Percentiles rank a stretch among this genome's conserved stretches.
phyloP scores from a whole-genome alignment of 2,113 vertebrate species.

The Butastur rufipennis region DNA sequence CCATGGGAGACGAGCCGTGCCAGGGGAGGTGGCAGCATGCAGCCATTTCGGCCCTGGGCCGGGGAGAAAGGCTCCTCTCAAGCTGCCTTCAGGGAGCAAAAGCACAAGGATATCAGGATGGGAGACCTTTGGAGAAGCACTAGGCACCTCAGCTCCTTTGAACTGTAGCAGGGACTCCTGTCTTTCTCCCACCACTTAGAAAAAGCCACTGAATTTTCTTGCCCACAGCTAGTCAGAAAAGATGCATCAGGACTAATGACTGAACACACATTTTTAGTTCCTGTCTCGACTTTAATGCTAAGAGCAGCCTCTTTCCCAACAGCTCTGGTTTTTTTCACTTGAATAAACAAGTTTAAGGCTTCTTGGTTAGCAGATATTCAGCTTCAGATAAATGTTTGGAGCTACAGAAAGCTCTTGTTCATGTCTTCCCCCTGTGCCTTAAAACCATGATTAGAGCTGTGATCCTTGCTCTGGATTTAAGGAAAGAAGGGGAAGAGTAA shows the following conservation, averaged over 20 bases:
- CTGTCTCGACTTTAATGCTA: background rate
- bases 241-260: background rate
- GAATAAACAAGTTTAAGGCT: background rate
- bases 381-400: background rate
- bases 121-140: background rate
- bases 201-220: background rate
- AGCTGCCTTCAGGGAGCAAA: background rate
- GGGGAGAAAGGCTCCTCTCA: background rate
- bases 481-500: background rate
- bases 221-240: background rate
- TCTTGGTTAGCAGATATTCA: background rate
- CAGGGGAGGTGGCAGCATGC: background rate
- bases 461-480: background rate
- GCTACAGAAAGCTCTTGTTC: background rate
- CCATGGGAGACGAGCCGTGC: background rate
- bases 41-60: accelerated
- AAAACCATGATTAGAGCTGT: background rate
- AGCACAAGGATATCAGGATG: background rate
- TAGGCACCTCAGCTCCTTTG: background rate
- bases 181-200: background rate
- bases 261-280: background rate
- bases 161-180: background rate
- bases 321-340: background rate
- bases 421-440: background rate
- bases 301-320: background rate